These are phyloP conservation scores for Phortica magna DNA, from an alignment of 2,888 invertebrate genomes.

Conservation along the genomic window DNA sequence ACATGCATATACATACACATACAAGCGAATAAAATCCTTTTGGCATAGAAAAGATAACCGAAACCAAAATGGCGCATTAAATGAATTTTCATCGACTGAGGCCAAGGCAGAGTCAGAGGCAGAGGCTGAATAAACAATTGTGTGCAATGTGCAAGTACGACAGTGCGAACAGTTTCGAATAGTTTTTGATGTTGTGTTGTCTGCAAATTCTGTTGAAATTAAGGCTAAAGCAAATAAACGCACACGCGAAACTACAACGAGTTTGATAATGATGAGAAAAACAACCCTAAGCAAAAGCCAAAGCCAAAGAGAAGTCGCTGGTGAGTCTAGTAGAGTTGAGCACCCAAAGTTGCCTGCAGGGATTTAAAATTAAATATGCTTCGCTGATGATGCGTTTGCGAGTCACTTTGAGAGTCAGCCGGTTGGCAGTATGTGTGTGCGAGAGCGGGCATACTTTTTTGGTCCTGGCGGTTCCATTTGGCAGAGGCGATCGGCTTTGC, in stretches of 20 bases:
- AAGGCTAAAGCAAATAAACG: constrained; percentile 65
- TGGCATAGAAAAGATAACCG: constrained; percentile 47
- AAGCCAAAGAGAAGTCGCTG: no score
- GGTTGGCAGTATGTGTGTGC: constrained; percentile 1
- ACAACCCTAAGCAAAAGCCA: constrained; percentile 18
- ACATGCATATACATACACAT: constrained; percentile 38
- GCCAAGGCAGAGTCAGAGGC: background rate
- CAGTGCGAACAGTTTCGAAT: constrained; percentile 62
- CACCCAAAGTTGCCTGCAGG: constrained; percentile 63
- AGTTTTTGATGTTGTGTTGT: constrained; percentile 34
- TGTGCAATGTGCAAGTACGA: constrained; percentile 25
- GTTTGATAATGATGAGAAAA: constrained; percentile 31
- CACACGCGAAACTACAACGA: constrained; percentile 2
- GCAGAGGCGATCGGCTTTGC: constrained; percentile 46
- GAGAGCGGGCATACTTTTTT: constrained; percentile 41
- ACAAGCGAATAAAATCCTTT: constrained; percentile 57
- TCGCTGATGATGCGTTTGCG: constrained; percentile 69
- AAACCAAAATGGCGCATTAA: constrained; percentile 48
- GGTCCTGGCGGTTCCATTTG: constrained; percentile 55
- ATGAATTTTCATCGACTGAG: constrained; percentile 53
- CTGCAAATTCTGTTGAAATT: constrained; percentile 57
- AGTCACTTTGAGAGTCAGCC: constrained; percentile 29
- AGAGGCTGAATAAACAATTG: constrained; percentile 66
- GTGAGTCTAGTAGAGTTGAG: constrained; percentile 12
- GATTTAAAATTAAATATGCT: constrained; percentile 74